Conservation (phyloP, 92 coral and sea anemone species). For the Zoanthus solanderi region DNA sequence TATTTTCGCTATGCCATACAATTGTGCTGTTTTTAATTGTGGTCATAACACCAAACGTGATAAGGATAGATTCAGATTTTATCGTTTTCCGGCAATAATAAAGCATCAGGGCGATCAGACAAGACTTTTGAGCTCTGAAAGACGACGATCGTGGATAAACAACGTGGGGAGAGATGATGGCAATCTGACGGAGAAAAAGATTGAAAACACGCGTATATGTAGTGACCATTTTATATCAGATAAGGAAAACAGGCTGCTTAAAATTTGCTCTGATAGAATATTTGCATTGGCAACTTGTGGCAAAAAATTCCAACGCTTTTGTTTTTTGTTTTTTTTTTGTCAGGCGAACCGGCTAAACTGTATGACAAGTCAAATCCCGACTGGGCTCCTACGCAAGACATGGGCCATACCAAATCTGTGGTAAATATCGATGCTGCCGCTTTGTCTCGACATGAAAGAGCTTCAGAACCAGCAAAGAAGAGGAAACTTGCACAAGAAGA, state of each 20-base stretch:
- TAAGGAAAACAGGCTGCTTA: constrained; percentile 38
- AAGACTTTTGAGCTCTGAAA: constrained; percentile 32
- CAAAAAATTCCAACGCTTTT: neutral
- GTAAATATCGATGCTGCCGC: neutral
- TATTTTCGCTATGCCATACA: constrained; percentile 11
- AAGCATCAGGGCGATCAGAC: constrained; percentile 32
- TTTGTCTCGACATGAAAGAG: constrained; percentile 8
- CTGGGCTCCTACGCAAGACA: constrained; percentile 12
- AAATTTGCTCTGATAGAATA: neutral
- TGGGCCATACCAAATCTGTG: constrained; percentile 3
- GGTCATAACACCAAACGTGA: constrained; percentile 35
- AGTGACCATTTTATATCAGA: constrained; percentile 71
- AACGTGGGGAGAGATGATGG: constrained; percentile 50
- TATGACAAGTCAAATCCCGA: constrained; percentile 24
- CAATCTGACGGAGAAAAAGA: constrained; percentile 63
- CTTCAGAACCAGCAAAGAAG: neutral
- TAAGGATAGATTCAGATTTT: constrained; percentile 21
- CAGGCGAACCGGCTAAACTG: constrained; percentile 4
- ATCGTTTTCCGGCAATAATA: constrained; percentile 33
- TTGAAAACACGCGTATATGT: constrained; percentile 62
- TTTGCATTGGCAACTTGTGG: constrained; percentile 12
- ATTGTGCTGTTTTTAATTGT: constrained; percentile 32
- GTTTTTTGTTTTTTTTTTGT: neutral
- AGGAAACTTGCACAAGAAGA: constrained; percentile 10
- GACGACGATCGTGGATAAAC: constrained; percentile 53